A percentile compares a stretch with the other conserved stretches of the same genome.
These are phyloP conservation scores for Caenorhabditis japonica DNA, from an alignment of 2,888 invertebrate genomes.

Conservation along the genomic window DNA sequence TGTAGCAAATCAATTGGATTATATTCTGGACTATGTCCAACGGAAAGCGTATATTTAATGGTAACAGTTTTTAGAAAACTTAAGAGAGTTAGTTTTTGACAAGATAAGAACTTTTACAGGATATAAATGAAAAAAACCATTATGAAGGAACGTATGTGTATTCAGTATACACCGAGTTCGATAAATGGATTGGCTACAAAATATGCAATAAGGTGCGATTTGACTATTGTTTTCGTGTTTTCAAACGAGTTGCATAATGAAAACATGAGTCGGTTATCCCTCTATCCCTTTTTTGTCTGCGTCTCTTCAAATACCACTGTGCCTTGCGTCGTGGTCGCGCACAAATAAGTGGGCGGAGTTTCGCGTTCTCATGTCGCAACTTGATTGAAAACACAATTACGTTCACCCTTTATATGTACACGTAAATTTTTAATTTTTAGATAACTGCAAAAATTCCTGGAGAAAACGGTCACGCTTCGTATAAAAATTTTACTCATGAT, in stretches of 20 bases:
- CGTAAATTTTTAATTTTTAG: constrained; percentile 12
- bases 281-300: no score
- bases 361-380: no score
- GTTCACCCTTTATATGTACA: no score
- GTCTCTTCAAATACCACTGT: no score
- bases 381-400: no score
- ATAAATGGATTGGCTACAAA: constrained; percentile 53
- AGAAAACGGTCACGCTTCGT: constrained; percentile 51
- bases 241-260: no score
- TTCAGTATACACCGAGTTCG: constrained; percentile 46
- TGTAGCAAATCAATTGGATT: constrained; percentile 54
- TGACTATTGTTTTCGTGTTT: no score
- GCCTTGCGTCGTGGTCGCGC: no score
- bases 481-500: constrained; percentile 25
- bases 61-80: no score
- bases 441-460: constrained; percentile 53
- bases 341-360: no score
- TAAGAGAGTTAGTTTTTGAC: not conserved
- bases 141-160: constrained; percentile 55
- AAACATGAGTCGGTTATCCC: no score
- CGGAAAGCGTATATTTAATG: constrained; percentile 51
- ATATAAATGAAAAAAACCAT: constrained; percentile 55
- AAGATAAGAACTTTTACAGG: constrained; percentile 17
- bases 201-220: constrained; percentile 51
- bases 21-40: constrained; percentile 57